Evolutionary conservation across 2,113 vertebrate species (phyloP), one percentile per base, ranked within the genome.

Genomic region (Oncorhynchus gorbuscha): DNA sequence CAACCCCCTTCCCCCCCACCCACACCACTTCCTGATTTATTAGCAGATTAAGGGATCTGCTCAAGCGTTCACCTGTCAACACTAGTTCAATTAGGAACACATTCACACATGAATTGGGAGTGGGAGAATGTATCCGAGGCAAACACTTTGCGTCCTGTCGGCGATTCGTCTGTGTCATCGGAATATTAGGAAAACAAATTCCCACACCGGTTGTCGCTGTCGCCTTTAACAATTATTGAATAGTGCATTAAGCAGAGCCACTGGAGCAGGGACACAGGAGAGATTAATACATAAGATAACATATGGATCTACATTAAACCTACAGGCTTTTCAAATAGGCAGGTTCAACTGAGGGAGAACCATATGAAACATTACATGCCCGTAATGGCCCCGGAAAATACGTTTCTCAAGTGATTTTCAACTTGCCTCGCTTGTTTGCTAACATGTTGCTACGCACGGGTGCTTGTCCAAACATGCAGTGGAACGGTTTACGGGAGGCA

Each of bases 91-190:
- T 94, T 89, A 90, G 74, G 85, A 83, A 86, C 85, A 85, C 82
- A 90, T 88, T 91, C 74, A 82, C 83, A 81, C 74, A 90, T 93
- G 93, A 93, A 94, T 92, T 94, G 93, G 87, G 91, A 92, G 90
- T 75, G 89, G 51, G 79, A 86, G 90, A 87, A 90, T 89, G 90
- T 93, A 79, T 62, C 84, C 69, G 0, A 55, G 79, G 73, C 84
- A 92, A 91, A 93, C 79, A 70, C 81, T 94, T 87, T 90, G 86
- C 66, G 67, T 83, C 4, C 20, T 72, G 81, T 58, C 65, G 76
- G 69, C 79, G 88, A 83, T 81, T 90, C 82, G 71, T 88, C 91
- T 87, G 68, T 66, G 80, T 88, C 90, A 88, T 81, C 82, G 73
- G 72, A 85, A 85, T 91, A 91, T 92, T 90, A 90, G 69, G 81